Evolutionary conservation across 2,888 invertebrate species (phyloP), one percentile per base, ranked within the genome.

Genomic region (Ophion slaviceki): DNA sequence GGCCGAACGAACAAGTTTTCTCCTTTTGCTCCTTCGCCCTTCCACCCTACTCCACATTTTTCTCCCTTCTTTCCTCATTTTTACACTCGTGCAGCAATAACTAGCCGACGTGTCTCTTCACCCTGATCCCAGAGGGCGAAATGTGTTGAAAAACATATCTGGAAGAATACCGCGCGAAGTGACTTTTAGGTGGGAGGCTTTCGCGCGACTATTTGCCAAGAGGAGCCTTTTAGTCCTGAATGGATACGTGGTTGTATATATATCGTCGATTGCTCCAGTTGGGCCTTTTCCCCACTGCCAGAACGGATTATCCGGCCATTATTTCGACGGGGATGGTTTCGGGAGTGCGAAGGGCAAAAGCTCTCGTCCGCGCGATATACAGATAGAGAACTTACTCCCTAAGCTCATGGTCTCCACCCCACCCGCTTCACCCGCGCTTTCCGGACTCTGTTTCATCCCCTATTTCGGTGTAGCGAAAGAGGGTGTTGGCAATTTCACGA

Each of bases 231-330:
- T 88, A 91, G 88, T 88, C 88, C 87, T 53, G 75, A 75, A 81
- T 74, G 74, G 80, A 83, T 70, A 87, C 86, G 79, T 86, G n/a
- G 64, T 24, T 66, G n/a, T 77, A 76, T 81, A 80, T 80, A 81
- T 61, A 47, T 74, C 36, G 74, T 40, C 47, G 59, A 28, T 72
- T 45, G 57, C 68, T 75, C 57, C 40, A 20, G 66, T 59, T 53
- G 40, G 40, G 32, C 53, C 80, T 76, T 61, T 71, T 61, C 32
- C 62, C 66, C 66, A 87, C 80, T 79, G 88, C 85, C 86, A 86
- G 87, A 89, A 89, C 86, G 90, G 91, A 91, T 91, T 91, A 90
- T 89, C 90, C 88, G 75, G 88, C 91, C 90, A 91, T 91, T 91
- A 90, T 91, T 91, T 88, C 87, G 86, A 86, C 72, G 87, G 76